Base-by-base conservation (phyloP, 2,113 vertebrate genomes). In the Psittacus erithacus region DNA sequence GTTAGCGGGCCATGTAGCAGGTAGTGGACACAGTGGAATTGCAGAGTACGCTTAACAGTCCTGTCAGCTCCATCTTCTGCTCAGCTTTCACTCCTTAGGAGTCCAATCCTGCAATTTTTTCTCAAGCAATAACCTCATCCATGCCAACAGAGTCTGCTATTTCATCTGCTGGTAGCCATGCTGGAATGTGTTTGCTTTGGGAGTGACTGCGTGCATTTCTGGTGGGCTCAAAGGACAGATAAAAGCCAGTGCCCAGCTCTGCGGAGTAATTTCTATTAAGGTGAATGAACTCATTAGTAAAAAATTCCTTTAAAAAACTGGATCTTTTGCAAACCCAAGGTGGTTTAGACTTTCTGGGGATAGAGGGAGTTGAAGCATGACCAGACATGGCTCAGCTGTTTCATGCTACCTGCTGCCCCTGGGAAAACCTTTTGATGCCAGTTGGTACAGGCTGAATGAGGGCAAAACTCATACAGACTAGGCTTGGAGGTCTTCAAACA, bases 131-230 rank as follows among this genome's bases (percentile, higher is more conserved):
- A 93, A 86, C 76, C 50, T 94, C 43, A 47, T 59, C 90, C 85
- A 68, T 96, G 95, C 90, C 92, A 97, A 75, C 80, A 86, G 79
- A 83, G 53, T 13, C 76, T 92, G 88, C 87, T 94, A 31, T 92
- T 97, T 86, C 92, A 89, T 84, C 95, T 93, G 93, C 73, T 94
- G 86, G 79, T 93, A 92, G 60, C 82, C 86, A 74, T 2, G 1
- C 14, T 76, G 95, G 90, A 96, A 95, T 94, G 92, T 93, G 68
- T 94, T 96, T 96, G 76, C 82, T 92, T 78, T 92, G 69, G 85
- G 92, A 88, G 46, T 11, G 76, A 88, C 16, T 67, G 60, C 93
- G 71, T 92, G 50, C 88, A 79, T 75, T 88, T 73, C 67, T 82
- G 82, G 86, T 83, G 88, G 90, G 86, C 82, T 68, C 86, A 50